Base-by-base conservation (phyloP, 2,888 invertebrate genomes). In the Eulithis prunata region DNA sequence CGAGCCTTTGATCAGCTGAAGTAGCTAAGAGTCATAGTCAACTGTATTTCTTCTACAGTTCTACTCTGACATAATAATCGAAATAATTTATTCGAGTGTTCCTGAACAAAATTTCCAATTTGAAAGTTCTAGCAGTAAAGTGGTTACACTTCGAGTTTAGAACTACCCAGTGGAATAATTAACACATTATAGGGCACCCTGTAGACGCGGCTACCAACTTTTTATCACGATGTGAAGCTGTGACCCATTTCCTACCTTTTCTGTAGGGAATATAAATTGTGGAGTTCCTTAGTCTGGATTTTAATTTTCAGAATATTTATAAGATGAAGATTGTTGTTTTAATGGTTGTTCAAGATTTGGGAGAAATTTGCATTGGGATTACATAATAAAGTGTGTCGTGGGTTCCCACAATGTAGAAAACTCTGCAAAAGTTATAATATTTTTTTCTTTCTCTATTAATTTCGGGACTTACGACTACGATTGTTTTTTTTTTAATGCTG, bases 161-260 rank as follows among this genome's bases (percentile, higher is more conserved):
- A 52, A 45, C 3, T 28, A 6, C 32, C 45, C 43, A 32, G 52
- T 53, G 32, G 54, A 13, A 47, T 57, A 53, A 58, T 54, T 57
- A 51, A 54, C 43, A 57, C 46, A n/a, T 49, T 51, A 45, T 13
- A 38, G 57, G 46, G 53, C 57, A 63, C 14, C 53, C 63, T 63
- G 63, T 61, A 62, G 61, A 61, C 57, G 32, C 47, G 54, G 36
- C 21, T 41, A 57, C 53, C 11, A 61, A 66, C 57, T 65, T 66
- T 65, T 66, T 66, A 66, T 66, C 66, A 57, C 43, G 53, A 58
- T 58, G 56, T 62, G 57, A 38, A 54, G 52, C 61, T 66, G 66
- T 62, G 66, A 66, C 66, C 66, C 36, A 57, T 54, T 61, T 66
- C 49, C 53, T 61, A 61, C 57, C 60, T 56, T 52, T 61, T 65